A percentile compares a stretch with the other conserved stretches of the same genome.
Conservation (phyloP, 2,888 invertebrate species). For the Eurytoma californica region DNA sequence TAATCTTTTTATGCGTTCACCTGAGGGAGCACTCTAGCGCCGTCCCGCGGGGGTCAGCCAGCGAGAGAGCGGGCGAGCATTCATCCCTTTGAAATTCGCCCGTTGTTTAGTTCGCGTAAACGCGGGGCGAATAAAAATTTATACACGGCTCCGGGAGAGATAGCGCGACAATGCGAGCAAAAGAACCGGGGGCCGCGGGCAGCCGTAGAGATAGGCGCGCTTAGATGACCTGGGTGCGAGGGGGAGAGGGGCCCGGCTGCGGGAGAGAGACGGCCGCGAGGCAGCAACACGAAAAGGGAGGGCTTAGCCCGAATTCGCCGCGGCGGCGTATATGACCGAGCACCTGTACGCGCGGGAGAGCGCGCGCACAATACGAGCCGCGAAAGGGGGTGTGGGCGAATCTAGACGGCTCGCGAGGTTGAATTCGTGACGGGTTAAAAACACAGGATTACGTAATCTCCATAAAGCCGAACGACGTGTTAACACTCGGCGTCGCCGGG, state of each 20-base stretch:
- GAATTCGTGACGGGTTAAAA: conserved; percentile 56
- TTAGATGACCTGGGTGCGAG: conserved; percentile 7
- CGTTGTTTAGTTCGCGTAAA: conserved; percentile 51
- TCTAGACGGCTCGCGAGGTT: conserved; percentile 44
- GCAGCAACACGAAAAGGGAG: conserved; percentile 54
- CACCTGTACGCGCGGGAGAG: conserved; percentile 7
- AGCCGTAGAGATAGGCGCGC: conserved; percentile 1
- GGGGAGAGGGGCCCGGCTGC: conserved; percentile 13
- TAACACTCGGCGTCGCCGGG: conserved; percentile 50
- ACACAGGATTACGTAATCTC: conserved; percentile 63
- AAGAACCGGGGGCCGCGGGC: conserved; percentile 6
- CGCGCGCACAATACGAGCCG: not conserved
- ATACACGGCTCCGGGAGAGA: conserved; percentile 35
- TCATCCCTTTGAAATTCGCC: conserved; percentile 31
- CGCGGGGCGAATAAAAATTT: conserved; percentile 51
- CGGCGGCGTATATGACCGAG: conserved; percentile 22
- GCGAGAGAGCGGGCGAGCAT: not conserved
- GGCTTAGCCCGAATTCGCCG: conserved; percentile 45
- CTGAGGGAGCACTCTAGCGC: conserved; percentile 24
- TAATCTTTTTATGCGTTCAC: conserved; percentile 41
- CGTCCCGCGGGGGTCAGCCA: not conserved
- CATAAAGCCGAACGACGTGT: conserved; percentile 58
- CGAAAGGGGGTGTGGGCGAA: conserved; percentile 5
- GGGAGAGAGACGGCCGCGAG: not conserved
- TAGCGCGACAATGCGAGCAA: conserved; percentile 19